These are phyloP conservation scores for Diabrotica balteata DNA, from an alignment of 2,888 invertebrate genomes.

Conservation along the genomic window DNA sequence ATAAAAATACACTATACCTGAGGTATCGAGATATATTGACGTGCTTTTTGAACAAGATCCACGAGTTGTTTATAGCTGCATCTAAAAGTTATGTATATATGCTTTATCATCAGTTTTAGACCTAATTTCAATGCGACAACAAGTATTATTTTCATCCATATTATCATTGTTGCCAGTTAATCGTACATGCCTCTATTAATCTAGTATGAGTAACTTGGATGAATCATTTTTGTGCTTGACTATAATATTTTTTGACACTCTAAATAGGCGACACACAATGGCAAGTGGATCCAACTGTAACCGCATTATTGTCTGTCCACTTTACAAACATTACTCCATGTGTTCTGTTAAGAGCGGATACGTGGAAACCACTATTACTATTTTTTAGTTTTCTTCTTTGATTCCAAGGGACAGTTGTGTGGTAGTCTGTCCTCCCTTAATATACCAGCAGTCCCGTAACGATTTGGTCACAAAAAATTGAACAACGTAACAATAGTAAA, in stretches of 20 bases:
- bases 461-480: constrained; percentile 17
- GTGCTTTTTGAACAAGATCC: no score
- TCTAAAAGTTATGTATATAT: no score
- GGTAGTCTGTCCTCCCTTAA: constrained; percentile 18
- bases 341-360: neutral
- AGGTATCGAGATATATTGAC: no score
- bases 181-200: no score
- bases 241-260: neutral
- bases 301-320: neutral
- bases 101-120: no score
- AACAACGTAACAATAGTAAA: constrained; percentile 16
- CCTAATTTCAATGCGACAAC: no score
- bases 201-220: neutral
- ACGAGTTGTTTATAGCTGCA: no score
- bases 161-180: no score
- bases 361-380: neutral
- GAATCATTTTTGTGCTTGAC: neutral
- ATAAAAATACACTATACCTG: no score
- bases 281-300: neutral
- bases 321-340: neutral
- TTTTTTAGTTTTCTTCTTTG: no score
- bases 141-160: no score
- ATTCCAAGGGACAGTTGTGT: constrained; percentile 2
- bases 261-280: neutral
- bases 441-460: constrained; percentile 15